Conservation (phyloP, 2,797 vertebrate species). For the Hyperoplus lanceolatus region DNA sequence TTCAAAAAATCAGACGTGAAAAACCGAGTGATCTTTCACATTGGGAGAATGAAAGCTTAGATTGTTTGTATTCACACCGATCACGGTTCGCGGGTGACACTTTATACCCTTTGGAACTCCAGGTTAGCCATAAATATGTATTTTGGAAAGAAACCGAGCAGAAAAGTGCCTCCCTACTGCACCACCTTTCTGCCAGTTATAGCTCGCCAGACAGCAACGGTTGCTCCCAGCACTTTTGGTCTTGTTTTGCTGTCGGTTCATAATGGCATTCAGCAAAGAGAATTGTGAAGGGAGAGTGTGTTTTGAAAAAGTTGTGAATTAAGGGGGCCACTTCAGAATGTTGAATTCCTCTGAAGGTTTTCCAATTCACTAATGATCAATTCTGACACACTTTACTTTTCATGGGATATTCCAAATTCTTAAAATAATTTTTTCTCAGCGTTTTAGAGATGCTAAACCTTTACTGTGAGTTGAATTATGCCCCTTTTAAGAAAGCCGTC, state of each 20-base stretch:
- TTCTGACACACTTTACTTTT: not conserved
- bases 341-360: not conserved
- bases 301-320: constrained; percentile 26
- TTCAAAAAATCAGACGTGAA: too few species aligned
- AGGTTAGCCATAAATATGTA: constrained; percentile 55
- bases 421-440: too few species aligned
- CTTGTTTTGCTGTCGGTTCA: constrained; percentile 2
- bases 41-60: not conserved
- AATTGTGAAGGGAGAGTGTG: constrained; percentile 25
- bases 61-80: constrained; percentile 35
- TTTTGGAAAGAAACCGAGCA: constrained; percentile 23
- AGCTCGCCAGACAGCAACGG: constrained; percentile 22
- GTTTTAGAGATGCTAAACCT: constrained; percentile 6
- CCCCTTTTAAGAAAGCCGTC: constrained; percentile 5
- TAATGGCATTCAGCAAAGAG: constrained; percentile 35
- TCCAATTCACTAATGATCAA: not conserved
- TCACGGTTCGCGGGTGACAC: not conserved
- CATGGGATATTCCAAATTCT: not conserved
- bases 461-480: constrained; percentile 19
- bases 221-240: constrained; percentile 6
- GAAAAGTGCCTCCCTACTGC: constrained; percentile 17
- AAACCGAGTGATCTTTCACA: not conserved
- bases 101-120: constrained; percentile 17
- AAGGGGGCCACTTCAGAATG: not conserved
- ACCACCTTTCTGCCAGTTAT: constrained; percentile 19